Evolutionary conservation across 2,888 invertebrate genomes (phyloP).

Genomic region (Vanessa cardui): DNA sequence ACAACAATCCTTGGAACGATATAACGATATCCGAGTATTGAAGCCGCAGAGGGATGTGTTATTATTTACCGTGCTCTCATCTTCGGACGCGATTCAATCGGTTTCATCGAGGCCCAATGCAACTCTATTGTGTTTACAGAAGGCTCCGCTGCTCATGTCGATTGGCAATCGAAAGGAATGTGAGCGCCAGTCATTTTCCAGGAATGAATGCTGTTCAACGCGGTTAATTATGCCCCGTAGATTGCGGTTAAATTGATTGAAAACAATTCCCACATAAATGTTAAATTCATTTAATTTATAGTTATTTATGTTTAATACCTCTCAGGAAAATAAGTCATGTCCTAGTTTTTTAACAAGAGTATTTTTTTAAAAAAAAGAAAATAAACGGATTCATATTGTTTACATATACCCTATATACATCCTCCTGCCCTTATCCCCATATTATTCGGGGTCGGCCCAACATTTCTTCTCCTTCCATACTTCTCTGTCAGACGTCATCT

Average conservation of each 20-base stretch:
- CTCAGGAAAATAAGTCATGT: neutral
- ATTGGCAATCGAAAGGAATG: constrained; percentile 69
- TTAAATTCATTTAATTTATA: neutral
- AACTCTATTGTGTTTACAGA: constrained; percentile 76
- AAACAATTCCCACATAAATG: constrained; percentile 44
- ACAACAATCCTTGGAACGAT: constrained; percentile 25
- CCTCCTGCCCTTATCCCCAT: no score
- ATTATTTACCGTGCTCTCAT: constrained; percentile 70
- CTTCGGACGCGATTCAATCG: constrained; percentile 60
- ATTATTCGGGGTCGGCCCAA: no score
- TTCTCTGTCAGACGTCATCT: no score
- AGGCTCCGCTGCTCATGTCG: constrained; percentile 75
- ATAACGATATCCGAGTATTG: constrained; percentile 31
- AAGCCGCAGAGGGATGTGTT: constrained; percentile 47
- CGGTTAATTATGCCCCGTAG: constrained; percentile 57
- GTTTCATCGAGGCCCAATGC: constrained; percentile 65
- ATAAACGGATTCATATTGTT: no score
- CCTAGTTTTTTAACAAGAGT: no score
- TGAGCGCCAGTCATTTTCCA: constrained; percentile 59
- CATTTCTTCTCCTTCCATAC: no score
- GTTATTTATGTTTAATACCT: neutral
- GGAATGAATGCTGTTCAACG: constrained; percentile 60
- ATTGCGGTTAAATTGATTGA: constrained; percentile 40
- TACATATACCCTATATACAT: neutral
- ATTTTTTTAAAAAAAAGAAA: neutral